Percentiles rank a stretch among this genome's conserved stretches.
Evolutionary conservation across 2,888 invertebrate genomes (phyloP).

Genomic region (Amphipyra berbera): DNA sequence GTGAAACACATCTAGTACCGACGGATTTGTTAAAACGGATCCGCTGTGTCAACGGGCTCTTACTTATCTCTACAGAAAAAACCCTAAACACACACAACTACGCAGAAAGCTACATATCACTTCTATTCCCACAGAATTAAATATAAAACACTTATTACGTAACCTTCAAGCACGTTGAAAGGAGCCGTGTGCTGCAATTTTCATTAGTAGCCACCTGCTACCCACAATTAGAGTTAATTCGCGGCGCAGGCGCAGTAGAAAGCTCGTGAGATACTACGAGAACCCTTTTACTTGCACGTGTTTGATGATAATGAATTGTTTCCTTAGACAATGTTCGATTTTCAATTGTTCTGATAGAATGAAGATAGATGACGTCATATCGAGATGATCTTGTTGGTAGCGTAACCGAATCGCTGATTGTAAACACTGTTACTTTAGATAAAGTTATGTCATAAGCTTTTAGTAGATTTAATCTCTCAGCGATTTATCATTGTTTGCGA

Average conservation of each 20-base stretch:
- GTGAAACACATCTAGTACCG: too few species aligned
- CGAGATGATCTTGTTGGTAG: conserved; percentile 22
- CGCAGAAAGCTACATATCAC: conserved; percentile 20
- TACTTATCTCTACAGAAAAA: too few species aligned
- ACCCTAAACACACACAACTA: conserved; percentile 7
- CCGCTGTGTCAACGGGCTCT: too few species aligned
- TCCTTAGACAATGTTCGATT: conserved; percentile 20
- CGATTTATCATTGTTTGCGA: conserved; percentile 8
- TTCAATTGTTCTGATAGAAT: conserved; percentile 16
- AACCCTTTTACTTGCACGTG: conserved; percentile 51
- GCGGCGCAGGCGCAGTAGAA: conserved; percentile 61
- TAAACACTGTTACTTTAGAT: neutral
- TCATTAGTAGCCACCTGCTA: conserved; percentile 61
- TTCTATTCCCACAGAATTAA: conserved; percentile 32
- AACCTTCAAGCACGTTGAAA: conserved; percentile 52
- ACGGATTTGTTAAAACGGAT: too few species aligned
- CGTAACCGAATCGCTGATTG: conserved; percentile 24
- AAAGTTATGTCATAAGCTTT: conserved; percentile 12
- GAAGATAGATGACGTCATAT: conserved; percentile 7
- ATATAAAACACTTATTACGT: conserved; percentile 39
- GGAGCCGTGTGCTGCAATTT: conserved; percentile 50
- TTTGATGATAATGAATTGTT: conserved; percentile 40
- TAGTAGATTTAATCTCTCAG: conserved; percentile 24
- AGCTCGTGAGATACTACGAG: conserved; percentile 61
- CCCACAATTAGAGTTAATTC: conserved; percentile 63